phyloP scores from a whole-genome alignment of 1,140 invertebrate genomes.

The Drosophila pruinosa region DNA sequence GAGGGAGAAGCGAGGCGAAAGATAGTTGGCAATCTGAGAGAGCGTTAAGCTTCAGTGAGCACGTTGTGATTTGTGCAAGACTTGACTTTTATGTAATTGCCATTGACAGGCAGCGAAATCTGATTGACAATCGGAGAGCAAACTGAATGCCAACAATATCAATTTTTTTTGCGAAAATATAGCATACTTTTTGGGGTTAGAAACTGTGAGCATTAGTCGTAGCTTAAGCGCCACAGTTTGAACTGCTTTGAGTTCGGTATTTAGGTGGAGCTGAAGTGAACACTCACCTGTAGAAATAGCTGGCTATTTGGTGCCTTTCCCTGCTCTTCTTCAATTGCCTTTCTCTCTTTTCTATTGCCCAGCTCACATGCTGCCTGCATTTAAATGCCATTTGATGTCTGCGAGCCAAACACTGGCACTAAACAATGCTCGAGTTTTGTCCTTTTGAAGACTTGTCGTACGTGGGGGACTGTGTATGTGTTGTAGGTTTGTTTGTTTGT shows the following conservation, averaged over 20 bases:
- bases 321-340: neutral
- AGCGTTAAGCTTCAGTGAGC: neutral
- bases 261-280: neutral
- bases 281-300: constrained; percentile 10
- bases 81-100: constrained; percentile 65
- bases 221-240: neutral
- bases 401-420: constrained; percentile 43
- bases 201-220: too few species aligned
- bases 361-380: constrained; percentile 53
- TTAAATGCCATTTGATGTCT: constrained; percentile 68
- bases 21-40: neutral
- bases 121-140: constrained; percentile 17
- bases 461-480: neutral
- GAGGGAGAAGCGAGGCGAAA: neutral
- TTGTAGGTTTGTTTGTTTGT: constrained; percentile 23
- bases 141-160: neutral
- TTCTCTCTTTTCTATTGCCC: neutral
- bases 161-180: neutral
- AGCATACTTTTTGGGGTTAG: neutral
- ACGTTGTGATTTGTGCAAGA: constrained; percentile 58
- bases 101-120: constrained; percentile 49
- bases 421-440: constrained; percentile 71
- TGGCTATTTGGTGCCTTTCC: neutral
- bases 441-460: constrained; percentile 49
- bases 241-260: neutral